phyloP scores from a whole-genome alignment of 2,888 invertebrate species.

The Matsumyia berberina region DNA sequence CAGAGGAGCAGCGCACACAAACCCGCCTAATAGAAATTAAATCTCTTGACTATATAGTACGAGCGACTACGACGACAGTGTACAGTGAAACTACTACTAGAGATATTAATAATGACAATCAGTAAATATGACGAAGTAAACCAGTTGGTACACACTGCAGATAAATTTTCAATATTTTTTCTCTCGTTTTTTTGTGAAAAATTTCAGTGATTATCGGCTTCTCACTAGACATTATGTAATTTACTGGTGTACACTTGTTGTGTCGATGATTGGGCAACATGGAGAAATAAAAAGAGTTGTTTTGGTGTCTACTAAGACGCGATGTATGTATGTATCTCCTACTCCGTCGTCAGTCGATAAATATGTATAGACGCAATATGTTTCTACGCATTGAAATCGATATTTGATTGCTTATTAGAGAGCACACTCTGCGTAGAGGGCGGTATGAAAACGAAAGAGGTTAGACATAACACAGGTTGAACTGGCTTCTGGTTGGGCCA shows the following conservation, averaged over 20 bases:
- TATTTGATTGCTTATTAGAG: conserved; percentile 18
- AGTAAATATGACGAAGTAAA: conserved; percentile 66
- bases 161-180: conserved; percentile 19
- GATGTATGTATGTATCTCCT: not conserved
- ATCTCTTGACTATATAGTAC: conserved; percentile 25
- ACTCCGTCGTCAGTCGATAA: not conserved
- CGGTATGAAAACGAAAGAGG: not conserved
- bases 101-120: conserved; percentile 68
- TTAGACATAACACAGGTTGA: not conserved
- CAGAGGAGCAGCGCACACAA: conserved; percentile 5
- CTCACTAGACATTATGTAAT: conserved; percentile 40
- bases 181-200: not conserved
- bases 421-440: conserved; percentile 10
- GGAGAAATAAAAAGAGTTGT: not conserved
- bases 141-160: conserved; percentile 46
- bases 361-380: not conserved
- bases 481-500: no score
- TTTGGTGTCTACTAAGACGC: not conserved
- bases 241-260: conserved; percentile 42
- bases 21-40: conserved; percentile 39
- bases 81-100: conserved; percentile 6
- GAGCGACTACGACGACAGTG: conserved; percentile 23
- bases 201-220: conserved; percentile 41
- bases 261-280: conserved; percentile 49
- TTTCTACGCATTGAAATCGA: conserved; percentile 16